Evolutionary conservation across 64 coral and sea anemone species (phyloP).

Genomic region (Montipora sp.): DNA sequence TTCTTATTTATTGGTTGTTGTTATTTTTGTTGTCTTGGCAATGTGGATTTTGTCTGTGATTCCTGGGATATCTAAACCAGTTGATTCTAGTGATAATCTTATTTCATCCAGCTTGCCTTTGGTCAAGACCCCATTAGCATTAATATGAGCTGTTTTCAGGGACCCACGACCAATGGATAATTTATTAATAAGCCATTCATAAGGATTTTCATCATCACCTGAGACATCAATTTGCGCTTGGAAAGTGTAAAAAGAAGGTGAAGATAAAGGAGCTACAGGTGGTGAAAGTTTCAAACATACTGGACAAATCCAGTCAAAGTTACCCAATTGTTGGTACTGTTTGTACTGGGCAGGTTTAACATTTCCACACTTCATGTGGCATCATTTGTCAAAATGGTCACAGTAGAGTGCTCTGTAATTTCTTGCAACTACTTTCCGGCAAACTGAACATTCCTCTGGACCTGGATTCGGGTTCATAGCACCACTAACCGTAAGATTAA

Average conservation of each 20-base stretch:
- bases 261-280: too few species aligned
- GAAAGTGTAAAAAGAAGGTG: too few species aligned
- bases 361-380: background rate
- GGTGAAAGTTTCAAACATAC: background rate
- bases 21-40: constrained; percentile 69
- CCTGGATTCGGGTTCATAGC: background rate
- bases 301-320: too few species aligned
- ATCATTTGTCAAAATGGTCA: background rate
- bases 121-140: too few species aligned
- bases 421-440: background rate
- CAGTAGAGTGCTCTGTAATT: background rate
- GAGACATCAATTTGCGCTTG: background rate
- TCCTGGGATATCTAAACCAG: background rate
- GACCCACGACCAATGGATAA: too few species aligned
- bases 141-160: too few species aligned
- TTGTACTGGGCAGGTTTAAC: too few species aligned
- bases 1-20: constrained; percentile 54
- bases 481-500: background rate
- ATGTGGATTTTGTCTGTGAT: constrained; percentile 51
- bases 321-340: too few species aligned
- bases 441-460: background rate
- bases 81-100: too few species aligned
- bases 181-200: background rate
- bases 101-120: too few species aligned
- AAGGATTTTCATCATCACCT: background rate